Base-by-base conservation (phyloP, 2,113 vertebrate genomes). In the Lethenteron reissneri region DNA sequence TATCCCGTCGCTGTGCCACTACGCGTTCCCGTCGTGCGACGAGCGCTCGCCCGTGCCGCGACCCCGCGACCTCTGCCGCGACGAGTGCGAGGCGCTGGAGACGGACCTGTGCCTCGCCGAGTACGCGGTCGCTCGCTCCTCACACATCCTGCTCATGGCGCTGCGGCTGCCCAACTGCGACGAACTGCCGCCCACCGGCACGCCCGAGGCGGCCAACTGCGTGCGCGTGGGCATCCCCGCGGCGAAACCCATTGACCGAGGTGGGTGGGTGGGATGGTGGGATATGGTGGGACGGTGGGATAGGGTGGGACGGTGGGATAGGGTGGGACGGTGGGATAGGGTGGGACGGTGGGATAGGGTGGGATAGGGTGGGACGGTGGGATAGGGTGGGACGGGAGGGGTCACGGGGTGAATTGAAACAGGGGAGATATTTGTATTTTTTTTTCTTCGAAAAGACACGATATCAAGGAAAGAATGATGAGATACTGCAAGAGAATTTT, bases 151-250 rank as follows among this genome's bases (percentile, higher is more conserved):
- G 75, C 82, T 99, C 74, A 97, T 95, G 83, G 86, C 88, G 41
- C 79, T 99, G 69, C 97, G 96, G 76, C 81, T 99, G 75, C 94
- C 94, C 1, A 97, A 97, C 85, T 99, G 94, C 1, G 92, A 97
- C 3, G 92, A 99, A 74, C 85, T 99, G 62, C 90, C 92, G 0
- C 83, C 85, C 72, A 83, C 80, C 0, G 89, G 94, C 73, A 96
- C 88, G 75, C 91, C 84, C 0, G 86, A 89, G 76, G 89, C 91
- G 0, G 81, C 83, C 17, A 92, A 83, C 80, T 99, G 94, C 19
- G 89, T 99, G 78, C 83, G 94, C 57, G 95, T 99, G 2, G 94
- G 94, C 56, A 95, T 99, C 64, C 92, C 94, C 1, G 94, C 96
- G 87, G 85, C 90, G 0, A 91, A 97, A 70, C 87, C 92, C 73